Percentiles rank a stretch among this genome's conserved stretches.
phyloP scores from a whole-genome alignment of 2,113 vertebrate species.

The Pseudopipra pipra region DNA sequence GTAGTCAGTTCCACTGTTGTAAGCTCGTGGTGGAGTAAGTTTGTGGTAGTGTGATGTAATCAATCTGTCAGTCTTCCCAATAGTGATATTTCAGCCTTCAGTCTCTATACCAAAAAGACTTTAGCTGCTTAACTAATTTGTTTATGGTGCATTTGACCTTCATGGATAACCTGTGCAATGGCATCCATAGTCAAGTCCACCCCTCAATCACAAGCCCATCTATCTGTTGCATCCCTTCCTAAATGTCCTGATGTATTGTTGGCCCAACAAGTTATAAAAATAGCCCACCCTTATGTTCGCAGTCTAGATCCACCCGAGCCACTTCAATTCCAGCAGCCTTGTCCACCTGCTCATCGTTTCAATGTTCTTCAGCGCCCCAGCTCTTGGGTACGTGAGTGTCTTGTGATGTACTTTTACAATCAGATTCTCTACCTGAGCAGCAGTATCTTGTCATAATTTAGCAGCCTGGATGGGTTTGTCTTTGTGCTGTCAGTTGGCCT shows the following conservation, averaged over 20 bases:
- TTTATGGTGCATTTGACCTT: neutral
- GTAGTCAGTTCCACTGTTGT: neutral
- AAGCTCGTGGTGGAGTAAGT: neutral
- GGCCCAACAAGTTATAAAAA: neutral
- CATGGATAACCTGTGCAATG: neutral
- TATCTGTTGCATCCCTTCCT: neutral
- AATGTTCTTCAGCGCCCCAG: neutral
- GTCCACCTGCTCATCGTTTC: neutral
- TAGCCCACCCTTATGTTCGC: neutral
- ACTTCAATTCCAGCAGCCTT: neutral
- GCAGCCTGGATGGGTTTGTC: neutral
- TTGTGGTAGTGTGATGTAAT: neutral
- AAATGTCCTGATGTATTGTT: neutral
- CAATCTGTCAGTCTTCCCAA: neutral
- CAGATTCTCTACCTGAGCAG: neutral
- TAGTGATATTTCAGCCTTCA: neutral
- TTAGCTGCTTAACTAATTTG: neutral
- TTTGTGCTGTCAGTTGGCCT: neutral
- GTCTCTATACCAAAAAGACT: neutral
- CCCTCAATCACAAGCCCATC: neutral
- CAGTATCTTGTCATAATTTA: neutral
- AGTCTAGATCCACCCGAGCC: neutral
- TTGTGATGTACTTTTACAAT: neutral
- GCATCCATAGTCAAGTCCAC: neutral
- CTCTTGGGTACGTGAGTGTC: rapidly evolving